These are phyloP conservation scores for Macrotrachela quadricornifera DNA, from an alignment of 1,140 invertebrate genomes.

Conservation along the genomic window DNA sequence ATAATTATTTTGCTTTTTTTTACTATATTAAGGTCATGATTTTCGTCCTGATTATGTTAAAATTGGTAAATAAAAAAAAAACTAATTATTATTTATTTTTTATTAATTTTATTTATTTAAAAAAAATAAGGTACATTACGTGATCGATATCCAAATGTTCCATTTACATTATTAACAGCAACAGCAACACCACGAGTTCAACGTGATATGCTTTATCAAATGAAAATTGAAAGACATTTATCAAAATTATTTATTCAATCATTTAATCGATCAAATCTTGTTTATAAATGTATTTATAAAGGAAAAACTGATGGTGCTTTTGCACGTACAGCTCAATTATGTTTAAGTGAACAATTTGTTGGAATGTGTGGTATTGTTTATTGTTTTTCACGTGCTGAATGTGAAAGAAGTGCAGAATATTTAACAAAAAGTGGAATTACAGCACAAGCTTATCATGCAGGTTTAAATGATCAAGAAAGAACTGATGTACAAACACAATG, in stretches of 20 bases:
- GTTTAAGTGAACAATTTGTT: conserved; percentile 41
- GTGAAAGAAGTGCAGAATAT: conserved; percentile 42
- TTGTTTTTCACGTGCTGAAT: conserved; percentile 75
- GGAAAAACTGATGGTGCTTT: conserved; percentile 35
- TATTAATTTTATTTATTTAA: neutral
- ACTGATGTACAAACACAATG: conserved; percentile 46
- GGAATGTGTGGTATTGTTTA: conserved; percentile 75
- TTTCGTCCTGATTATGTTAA: conserved; percentile 43
- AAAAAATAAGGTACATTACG: no score
- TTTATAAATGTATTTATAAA: conserved; percentile 56
- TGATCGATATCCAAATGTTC: neutral
- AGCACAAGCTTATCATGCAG: conserved; percentile 60
- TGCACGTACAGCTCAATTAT: conserved; percentile 46
- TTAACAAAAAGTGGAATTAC: conserved; percentile 45
- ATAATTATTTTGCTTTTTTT: no score
- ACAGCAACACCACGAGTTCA: conserved; percentile 67
- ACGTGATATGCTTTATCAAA: conserved; percentile 65
- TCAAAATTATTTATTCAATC: conserved; percentile 47
- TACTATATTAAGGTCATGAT: conserved; percentile 58
- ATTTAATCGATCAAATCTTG: conserved; percentile 80
- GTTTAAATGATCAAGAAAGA: conserved; percentile 47
- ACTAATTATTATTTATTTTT: conserved; percentile 56
- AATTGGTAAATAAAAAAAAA: no score
- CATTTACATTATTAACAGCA: conserved; percentile 36
- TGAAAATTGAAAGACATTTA: conserved; percentile 39